Evolutionary conservation across 2,797 vertebrate genomes (phyloP), one percentile per base, ranked within the genome.

Genomic region (Lemur catta): DNA sequence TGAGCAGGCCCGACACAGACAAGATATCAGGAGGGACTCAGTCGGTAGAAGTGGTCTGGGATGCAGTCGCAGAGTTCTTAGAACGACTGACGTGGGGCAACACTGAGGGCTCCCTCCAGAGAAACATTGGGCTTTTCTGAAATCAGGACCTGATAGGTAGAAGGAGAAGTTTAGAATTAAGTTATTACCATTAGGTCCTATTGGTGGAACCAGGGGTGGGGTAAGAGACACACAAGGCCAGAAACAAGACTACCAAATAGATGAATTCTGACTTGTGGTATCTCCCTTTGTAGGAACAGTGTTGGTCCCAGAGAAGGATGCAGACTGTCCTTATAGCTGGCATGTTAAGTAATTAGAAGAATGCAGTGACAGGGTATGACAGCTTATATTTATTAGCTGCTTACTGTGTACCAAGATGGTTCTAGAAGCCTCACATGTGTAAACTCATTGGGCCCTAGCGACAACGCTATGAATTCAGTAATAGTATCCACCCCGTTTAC

Each of bases 261-360:
- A 26, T 69, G 33, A 63, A 74, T 9, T 72, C 22, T 10, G 13
- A 74, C 8, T 72, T 88, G 4, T 57, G 52, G 1, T 22, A 15
- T 41, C 15, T 65, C 30, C 52, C 33, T 84, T 33, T 55, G 6
- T 33, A 87, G 35, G 71, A 15, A 35, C 18, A 22, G 2, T 18
- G 22, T 35, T 69, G n/a, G 17, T 59, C 30, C 35, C 30, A 93
- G 71, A 80, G 52, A 82, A 95, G n/a, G 84, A 87, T n/a, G 15
- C 28, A 75, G 7, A 57, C 7, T 91, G 41, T 17, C 28, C 14
- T 9, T 35, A 0, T 38, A 41, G 12, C 28, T 94, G 55, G 4
- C 20, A 63, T 50, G 13, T 63, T 61, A 72, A 52, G 17, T 48
- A 72, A 59, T 61, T 30, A 79, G 11, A 94, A 95, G 20, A 82